Evolutionary conservation across 1,140 invertebrate species (phyloP), one percentile per base, ranked within the genome.

Genomic region (Orius insidiosus): DNA sequence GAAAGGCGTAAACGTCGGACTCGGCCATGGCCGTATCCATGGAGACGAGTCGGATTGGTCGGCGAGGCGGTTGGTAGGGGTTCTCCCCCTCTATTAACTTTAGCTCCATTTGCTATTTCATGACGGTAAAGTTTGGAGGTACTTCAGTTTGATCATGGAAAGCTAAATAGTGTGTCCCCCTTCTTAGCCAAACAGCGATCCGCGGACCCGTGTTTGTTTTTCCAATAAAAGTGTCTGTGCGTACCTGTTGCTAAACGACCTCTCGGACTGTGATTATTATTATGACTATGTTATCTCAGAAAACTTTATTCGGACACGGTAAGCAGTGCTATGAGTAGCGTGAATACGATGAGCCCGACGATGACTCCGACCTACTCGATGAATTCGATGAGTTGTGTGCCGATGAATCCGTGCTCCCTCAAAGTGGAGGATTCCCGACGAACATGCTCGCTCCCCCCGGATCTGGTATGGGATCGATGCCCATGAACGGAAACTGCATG

Each of bases 301-400:
- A n/a, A 70, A 56, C 60, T 71, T 45, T 71, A 70, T 60, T 59
- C 65, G 52, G 59, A 68, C 37, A 58, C 59, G 49, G 56, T 62
- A 50, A 59, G 61, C 46, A 61, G 63, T 46, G 61, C 61, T 38
- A 66, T 66, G 62, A 66, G 60, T 49, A 77, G 75, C 10, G 69
- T 69, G 61, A 68, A 70, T 42, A 48, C 64, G 50, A 70, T 64
- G 55, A 72, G 76, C 68, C 68, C 72, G 48, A 68, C 69, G 41
- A 68, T 81, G 66, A 73, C 78, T 54, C 74, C 78, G 14, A 75
- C 76, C 11, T 84, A 83, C 49, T 69, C 71, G 38, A 85, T 87
- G 64, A 84, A 84, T 63, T 72, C 76, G 37, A 81, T 83, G 76
- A 71, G 74, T 49, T 79, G 77, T 62, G 66, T 72, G 15, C 60